Evolutionary conservation across 2,888 invertebrate species (phyloP), one percentile per base, ranked within the genome.

Genomic region (Aphodius granarius): DNA sequence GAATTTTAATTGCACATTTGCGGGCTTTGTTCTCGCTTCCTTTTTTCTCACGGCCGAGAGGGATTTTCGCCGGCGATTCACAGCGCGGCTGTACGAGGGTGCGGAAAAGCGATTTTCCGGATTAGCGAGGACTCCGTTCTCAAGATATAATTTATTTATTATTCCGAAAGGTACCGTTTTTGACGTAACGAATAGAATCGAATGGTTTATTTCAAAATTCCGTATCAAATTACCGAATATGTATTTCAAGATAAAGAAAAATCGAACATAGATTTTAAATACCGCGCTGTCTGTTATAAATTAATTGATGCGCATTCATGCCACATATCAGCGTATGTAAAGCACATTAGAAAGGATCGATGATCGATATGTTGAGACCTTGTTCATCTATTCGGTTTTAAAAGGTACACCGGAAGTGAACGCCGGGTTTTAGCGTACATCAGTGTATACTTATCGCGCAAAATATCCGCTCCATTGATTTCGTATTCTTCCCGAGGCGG

Each of bases 21-120:
- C 72, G 74, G 68, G 76, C 74, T 76, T 76, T 76, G 74, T 74
- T 76, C 74, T 74, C 19, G 68, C 68, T 21, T 68, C 81, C 83
- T 83, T 83, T 81, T 78, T 72, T 62, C 17, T 19, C 62, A 62
- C 16, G 18, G 22, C 23, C 63, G 21, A 5, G 2, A 19, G 17
- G 64, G 21, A 21, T 21, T 18, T 66, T 66, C 21, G n/a, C 20
- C 63, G 19, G n/a, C 16, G 72, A 72, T 17, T 21, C 72, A 72
- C 72, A n/a, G n/a, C 20, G 20, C 23, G 16, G 19, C 43, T 62
- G 63, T n/a, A 9, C 5, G 62, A 63, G 62, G 63, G 72, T 17
- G 64, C 21, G 73, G 19, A 68, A 68, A 68, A 22, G 21, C 21
- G n/a, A 21, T 68, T 68, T 68, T n/a, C 68, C 68, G 68, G 68